Conservation (phyloP, 2,888 invertebrate species). For the Leucania comma region DNA sequence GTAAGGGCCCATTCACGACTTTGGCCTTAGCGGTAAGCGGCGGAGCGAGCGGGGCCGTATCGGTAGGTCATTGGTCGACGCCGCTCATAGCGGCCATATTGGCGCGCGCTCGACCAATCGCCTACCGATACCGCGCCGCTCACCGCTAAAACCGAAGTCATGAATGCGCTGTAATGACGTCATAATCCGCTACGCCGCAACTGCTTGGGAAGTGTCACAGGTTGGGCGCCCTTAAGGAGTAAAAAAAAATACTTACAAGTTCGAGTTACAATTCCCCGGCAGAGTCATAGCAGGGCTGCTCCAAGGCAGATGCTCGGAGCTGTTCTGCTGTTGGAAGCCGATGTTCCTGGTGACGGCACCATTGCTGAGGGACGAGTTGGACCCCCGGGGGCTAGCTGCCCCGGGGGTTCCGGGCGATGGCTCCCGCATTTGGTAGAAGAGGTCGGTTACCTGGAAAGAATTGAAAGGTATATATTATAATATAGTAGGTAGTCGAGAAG, state of each 20-base stretch:
- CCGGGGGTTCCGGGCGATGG: conserved; percentile 78
- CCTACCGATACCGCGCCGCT: no score
- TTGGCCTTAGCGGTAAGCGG: no score
- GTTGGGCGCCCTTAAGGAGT: no score
- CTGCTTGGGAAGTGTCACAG: no score
- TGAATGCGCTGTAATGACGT: no score
- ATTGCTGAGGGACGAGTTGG: conserved; percentile 76
- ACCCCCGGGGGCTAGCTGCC: conserved; percentile 79
- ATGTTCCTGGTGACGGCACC: conserved; percentile 81
- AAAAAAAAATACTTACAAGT: conserved; percentile 74
- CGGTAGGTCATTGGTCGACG: no score
- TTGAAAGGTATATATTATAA: not conserved
- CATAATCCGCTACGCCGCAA: no score
- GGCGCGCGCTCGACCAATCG: no score
- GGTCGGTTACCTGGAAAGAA: conserved; percentile 92
- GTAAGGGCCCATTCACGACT: no score
- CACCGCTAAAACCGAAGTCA: no score
- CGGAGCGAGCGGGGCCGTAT: no score
- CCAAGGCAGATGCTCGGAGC: conserved; percentile 86
- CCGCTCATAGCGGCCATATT: no score
- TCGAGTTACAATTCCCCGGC: conserved; percentile 80
- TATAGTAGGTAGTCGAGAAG: not conserved
- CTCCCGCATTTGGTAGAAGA: conserved; percentile 94
- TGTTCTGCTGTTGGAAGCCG: conserved; percentile 87
- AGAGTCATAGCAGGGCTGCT: conserved; percentile 79